Base-by-base conservation (phyloP, 1,140 invertebrate genomes). In the Vollenhovia emeryi region DNA sequence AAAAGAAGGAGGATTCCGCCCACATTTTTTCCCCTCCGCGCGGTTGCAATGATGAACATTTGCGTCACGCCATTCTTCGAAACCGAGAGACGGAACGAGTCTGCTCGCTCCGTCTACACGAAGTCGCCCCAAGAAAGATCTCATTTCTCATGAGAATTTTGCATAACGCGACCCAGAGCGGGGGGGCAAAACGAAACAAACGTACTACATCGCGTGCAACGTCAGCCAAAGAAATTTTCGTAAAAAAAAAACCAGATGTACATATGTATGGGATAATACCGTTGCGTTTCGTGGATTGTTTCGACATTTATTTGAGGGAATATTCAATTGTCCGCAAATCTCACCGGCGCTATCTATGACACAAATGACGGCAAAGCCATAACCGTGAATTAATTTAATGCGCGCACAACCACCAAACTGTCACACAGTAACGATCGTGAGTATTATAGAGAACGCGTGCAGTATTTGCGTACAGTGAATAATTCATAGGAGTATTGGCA, bases 1-100 rank as follows among this genome's bases (percentile, higher is more conserved):
- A 90, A 86, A 86, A 90, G 82, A 69, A 91, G 85, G 68, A 86
- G 82, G 82, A 89, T 86, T 87, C 83, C 88, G 87, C 88, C 87
- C 86, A 88, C 87, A 86, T 89, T 87, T 91, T 87, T 88, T 88
- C 59, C 50, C 36, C 73, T 83, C 27, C 86, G 82, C 43, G 73
- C 71, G 52, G 57, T 55, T 43, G 71, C 78, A 74, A 88, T 82
- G 86, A 89, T 80, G 87, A 92, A 91, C 87, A 90, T 90, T 89
- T 87, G 86, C 88, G 86, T 82, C 71, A 71, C 50, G 71, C 74
- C 71, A 75, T 78, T 88, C 86, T 84, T 88, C 64, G 48, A 62
- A 68, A 40, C 30, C 27, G 85, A 83, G 52, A 48, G 78, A 76
- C 71, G 80, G 80, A 33, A 71, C 79, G 78, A 52, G 43, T 73